Conservation (phyloP, 30 jellyfish, hydroid and myxozoan genomes). For the Turritopsis rubra region DNA sequence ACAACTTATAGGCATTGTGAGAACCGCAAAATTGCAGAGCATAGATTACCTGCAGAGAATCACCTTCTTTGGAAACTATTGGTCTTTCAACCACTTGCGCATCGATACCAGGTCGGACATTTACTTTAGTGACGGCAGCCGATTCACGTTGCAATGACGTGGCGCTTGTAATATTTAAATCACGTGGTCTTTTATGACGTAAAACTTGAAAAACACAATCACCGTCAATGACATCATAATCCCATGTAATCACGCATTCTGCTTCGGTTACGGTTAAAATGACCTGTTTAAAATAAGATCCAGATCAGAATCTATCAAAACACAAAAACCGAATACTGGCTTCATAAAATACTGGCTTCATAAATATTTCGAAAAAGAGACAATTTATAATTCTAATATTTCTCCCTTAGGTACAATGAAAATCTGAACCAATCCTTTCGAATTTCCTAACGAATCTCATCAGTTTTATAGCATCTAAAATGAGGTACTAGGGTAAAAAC, state of each 20-base stretch:
- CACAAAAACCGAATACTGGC: too few relatives aligned
- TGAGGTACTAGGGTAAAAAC: too few relatives aligned
- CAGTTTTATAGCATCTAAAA: too few relatives aligned
- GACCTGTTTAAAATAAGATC: constrained; percentile 39
- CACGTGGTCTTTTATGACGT: constrained; percentile 98
- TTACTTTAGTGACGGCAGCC: constrained; percentile 47
- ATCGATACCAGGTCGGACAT: constrained; percentile 90
- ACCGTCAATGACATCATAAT: constrained; percentile 97
- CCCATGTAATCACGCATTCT: constrained; percentile 99
- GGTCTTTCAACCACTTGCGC: constrained; percentile 96
- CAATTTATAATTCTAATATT: too few relatives aligned
- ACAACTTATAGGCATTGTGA: too few relatives aligned
- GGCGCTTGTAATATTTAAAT: constrained; percentile 49
- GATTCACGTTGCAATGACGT: constrained; percentile 80
- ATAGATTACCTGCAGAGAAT: constrained; percentile 82
- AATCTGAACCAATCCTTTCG: too few relatives aligned
- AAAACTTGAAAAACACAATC: constrained; percentile 75
- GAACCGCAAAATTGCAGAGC: background rate
- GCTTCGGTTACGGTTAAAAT: constrained; percentile 89
- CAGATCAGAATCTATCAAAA: background rate
- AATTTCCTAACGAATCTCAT: too few relatives aligned
- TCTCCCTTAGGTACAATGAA: too few relatives aligned
- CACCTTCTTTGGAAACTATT: constrained; percentile 74
- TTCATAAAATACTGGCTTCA: too few relatives aligned
- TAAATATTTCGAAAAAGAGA: too few relatives aligned